These are phyloP conservation scores for Aradus depressus DNA, from an alignment of 2,888 invertebrate genomes.

Conservation along the genomic window DNA sequence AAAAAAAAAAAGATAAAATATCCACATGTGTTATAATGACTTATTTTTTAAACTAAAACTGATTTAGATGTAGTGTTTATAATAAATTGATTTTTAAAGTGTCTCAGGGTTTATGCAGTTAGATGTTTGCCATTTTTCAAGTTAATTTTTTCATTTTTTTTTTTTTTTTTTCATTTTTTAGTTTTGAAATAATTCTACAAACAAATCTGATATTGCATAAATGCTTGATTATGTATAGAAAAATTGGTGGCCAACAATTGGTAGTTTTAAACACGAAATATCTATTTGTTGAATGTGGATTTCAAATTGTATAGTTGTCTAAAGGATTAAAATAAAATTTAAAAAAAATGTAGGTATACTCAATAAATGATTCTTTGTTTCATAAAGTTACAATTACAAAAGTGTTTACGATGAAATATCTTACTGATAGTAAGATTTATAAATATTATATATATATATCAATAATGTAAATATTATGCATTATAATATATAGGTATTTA, in stretches of 20 bases:
- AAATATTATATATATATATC: slow-evolving; percentile 23
- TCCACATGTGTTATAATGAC: slow-evolving; percentile 29
- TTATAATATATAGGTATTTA: slow-evolving; percentile 27
- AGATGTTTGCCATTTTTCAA: slow-evolving; percentile 23
- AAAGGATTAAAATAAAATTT: slow-evolving; percentile 6
- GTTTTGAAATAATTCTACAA: slow-evolving; percentile 18
- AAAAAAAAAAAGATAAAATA: slow-evolving; percentile 11
- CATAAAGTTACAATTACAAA: slow-evolving; percentile 13
- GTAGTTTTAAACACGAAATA: slow-evolving; percentile 21
- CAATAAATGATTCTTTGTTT: slow-evolving; percentile 19
- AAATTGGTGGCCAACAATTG: slow-evolving; percentile 26
- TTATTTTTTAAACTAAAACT: slow-evolving; percentile 29
- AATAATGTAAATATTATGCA: slow-evolving; percentile 23
- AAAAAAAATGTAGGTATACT: slow-evolving; percentile 19
- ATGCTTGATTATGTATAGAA: slow-evolving; percentile 23
- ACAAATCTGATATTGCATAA: slow-evolving; percentile 17
- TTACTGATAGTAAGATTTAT: slow-evolving; percentile 14
- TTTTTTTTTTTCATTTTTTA: slow-evolving; percentile 15
- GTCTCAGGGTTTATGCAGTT: slow-evolving; percentile 29
- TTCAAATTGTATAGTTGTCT: slow-evolving; percentile 25
- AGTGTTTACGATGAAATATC: slow-evolving; percentile 19
- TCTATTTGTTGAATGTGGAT: slow-evolving; percentile 26
- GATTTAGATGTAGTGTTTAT: slow-evolving; percentile 29
- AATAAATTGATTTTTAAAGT: slow-evolving; percentile 29
- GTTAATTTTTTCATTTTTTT: slow-evolving; percentile 17